Conservation (phyloP, 1,140 invertebrate genomes). For the Physella acuta region DNA sequence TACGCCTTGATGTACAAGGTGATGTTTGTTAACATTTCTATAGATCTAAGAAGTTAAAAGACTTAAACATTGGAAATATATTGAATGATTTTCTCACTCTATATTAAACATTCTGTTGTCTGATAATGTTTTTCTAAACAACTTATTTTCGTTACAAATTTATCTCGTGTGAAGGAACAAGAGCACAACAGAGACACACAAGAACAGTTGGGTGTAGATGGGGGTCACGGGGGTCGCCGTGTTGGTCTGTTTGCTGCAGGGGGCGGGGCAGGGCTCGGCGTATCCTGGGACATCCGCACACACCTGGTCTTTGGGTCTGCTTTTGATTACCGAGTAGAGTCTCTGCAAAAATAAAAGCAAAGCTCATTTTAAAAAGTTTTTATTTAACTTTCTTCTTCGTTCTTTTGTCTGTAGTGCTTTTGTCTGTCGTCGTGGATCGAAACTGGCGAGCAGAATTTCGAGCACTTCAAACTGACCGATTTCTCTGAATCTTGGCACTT, state of each 20-base stretch:
- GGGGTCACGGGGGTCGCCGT: neutral
- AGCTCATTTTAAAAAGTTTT: neutral
- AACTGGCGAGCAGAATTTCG: neutral
- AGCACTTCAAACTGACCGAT: neutral
- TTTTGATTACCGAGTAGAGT: neutral
- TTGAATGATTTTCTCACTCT: too few species aligned
- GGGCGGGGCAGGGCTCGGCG: neutral
- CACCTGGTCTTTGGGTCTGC: neutral
- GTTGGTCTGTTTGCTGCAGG: neutral
- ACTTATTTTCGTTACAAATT: too few species aligned
- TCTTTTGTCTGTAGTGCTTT: neutral
- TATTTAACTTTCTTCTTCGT: neutral
- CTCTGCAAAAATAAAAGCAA: neutral
- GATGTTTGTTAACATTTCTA: too few species aligned
- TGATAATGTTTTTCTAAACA: too few species aligned
- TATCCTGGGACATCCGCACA: neutral
- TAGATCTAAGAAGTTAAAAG: too few species aligned
- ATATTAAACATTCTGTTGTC: too few species aligned
- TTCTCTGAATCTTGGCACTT: neutral
- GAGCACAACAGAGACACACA: too few species aligned
- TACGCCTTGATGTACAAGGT: too few species aligned
- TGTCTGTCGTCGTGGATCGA: conserved; percentile 3
- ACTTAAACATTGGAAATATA: too few species aligned
- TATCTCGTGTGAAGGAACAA: too few species aligned
- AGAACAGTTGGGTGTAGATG: neutral